A percentile compares a stretch with the other conserved stretches of the same genome.
Evolutionary conservation across 2,888 invertebrate species (phyloP).

Genomic region (Ormyrus pomaceus): DNA sequence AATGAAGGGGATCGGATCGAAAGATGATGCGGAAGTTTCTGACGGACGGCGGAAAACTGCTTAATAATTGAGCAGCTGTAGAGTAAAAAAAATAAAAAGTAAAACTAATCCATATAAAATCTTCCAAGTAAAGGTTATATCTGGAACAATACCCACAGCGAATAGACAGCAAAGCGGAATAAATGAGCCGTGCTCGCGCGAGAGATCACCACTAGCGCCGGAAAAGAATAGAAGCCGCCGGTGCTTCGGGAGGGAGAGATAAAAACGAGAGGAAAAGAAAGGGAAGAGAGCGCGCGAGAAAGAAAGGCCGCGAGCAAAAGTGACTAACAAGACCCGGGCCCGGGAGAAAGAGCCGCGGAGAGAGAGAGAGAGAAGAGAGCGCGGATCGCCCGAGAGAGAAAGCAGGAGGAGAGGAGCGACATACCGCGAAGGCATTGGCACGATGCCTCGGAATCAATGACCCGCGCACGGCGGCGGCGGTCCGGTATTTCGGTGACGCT

Average conservation of each 20-base stretch:
- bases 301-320: not conserved
- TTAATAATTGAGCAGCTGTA: too few relatives aligned
- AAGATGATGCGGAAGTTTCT: too few relatives aligned
- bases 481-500: constrained; percentile 63
- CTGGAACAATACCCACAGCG: not conserved
- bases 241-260: not conserved
- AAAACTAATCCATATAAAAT: too few relatives aligned
- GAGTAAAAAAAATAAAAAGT: too few relatives aligned
- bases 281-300: not conserved
- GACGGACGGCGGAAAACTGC: too few relatives aligned
- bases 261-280: not conserved
- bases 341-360: not conserved
- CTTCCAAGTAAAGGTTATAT: too few relatives aligned
- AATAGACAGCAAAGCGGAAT: not conserved
- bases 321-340: constrained; percentile 24
- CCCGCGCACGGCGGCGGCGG: constrained; percentile 61
- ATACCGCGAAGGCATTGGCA: constrained; percentile 65
- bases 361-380: constrained; percentile 26
- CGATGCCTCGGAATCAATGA: constrained; percentile 71
- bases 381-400: constrained; percentile 18
- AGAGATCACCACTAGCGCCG: not conserved
- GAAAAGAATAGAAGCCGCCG: not conserved
- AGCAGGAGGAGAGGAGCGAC: constrained; percentile 30
- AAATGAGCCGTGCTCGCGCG: not conserved
- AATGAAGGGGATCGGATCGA: too few relatives aligned